Percentiles rank a stretch among this genome's conserved stretches.
These are phyloP conservation scores for Streptopelia turtur DNA, from an alignment of 2,797 vertebrate species.

Conservation along the genomic window DNA sequence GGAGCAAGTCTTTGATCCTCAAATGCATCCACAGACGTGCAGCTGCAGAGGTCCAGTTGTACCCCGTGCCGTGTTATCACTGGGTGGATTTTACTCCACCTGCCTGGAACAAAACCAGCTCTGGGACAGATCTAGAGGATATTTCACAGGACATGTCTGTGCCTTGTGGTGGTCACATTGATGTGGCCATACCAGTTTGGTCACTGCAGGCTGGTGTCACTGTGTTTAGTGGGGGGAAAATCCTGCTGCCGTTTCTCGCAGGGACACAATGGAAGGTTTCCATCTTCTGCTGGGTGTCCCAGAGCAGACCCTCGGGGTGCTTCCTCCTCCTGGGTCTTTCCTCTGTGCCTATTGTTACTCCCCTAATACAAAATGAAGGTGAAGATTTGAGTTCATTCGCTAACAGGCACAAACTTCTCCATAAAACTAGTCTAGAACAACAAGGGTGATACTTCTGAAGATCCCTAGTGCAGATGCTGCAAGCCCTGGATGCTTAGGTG, in stretches of 20 bases:
- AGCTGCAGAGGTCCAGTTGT: neutral
- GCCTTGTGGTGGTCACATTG: neutral
- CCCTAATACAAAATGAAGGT: neutral
- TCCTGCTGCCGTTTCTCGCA: neutral
- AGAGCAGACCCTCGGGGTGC: neutral
- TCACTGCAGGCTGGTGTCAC: neutral
- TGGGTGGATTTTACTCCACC: neutral
- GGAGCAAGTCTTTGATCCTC: neutral
- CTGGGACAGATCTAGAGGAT: neutral
- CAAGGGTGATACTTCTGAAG: neutral
- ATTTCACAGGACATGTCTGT: neutral
- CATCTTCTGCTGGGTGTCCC: neutral
- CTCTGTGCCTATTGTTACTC: neutral
- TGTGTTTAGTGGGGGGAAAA: neutral
- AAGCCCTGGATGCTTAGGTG: neutral
- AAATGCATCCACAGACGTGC: accelerated
- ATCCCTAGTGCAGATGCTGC: neutral
- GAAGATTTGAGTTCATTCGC: neutral
- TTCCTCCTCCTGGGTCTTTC: neutral
- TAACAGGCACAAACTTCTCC: neutral
- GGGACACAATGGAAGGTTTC: neutral
- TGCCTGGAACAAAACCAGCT: neutral
- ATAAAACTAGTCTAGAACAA: neutral
- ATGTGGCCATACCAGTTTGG: neutral
- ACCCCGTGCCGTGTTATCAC: neutral